A percentile compares a stretch with the other conserved stretches of the same genome.
Conservation (phyloP, 2,888 invertebrate species). For the Drosophila nr. perissopoda region DNA sequence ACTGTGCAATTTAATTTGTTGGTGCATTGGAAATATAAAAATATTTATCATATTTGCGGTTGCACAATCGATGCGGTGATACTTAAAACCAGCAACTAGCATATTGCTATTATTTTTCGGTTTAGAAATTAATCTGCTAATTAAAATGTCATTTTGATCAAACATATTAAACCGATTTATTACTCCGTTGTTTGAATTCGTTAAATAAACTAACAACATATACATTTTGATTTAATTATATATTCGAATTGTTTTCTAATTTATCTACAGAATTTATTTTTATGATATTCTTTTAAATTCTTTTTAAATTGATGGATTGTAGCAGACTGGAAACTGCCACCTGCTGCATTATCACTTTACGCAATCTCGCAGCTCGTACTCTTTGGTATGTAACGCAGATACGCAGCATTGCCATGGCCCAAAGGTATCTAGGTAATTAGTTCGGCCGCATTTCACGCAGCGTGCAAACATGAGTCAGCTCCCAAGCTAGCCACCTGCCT, state of each 20-base stretch:
- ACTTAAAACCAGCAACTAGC: neutral
- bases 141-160: slow-evolving; percentile 3
- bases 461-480: slow-evolving; percentile 32
- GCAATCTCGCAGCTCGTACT: slow-evolving; percentile 29
- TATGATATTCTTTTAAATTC: neutral
- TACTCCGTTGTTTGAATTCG: neutral
- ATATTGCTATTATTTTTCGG: neutral
- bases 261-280: too few relatives aligned
- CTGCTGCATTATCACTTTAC: slow-evolving; percentile 18
- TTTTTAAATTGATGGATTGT: neutral
- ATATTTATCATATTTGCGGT: slow-evolving; percentile 16
- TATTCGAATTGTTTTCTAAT: neutral
- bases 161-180: neutral
- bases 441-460: slow-evolving; percentile 46
- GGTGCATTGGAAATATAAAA: neutral
- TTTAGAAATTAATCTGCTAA: neutral
- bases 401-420: slow-evolving; percentile 19
- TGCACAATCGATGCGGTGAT: neutral
- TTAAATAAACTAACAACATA: neutral
- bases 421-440: slow-evolving; percentile 44
- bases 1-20: slow-evolving; percentile 54
- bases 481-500: slow-evolving; percentile 12
- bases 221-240: neutral
- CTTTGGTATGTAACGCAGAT: slow-evolving; percentile 20
- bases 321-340: slow-evolving; percentile 20